Percentiles rank a stretch among this genome's conserved stretches.
These are phyloP conservation scores for Deilephila porcellus DNA, from an alignment of 2,888 invertebrate species.

Conservation along the genomic window DNA sequence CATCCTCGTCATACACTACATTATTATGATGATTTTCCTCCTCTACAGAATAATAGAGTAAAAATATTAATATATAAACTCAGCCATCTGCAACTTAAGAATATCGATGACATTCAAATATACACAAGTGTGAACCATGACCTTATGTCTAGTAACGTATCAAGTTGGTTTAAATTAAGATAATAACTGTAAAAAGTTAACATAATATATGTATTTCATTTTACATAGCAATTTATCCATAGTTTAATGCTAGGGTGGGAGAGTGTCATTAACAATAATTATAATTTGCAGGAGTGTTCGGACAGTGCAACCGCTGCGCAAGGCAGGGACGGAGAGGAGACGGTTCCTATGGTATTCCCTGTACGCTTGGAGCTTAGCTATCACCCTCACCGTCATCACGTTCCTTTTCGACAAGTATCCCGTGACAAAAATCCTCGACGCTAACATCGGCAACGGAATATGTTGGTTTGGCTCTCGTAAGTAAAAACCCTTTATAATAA, in stretches of 20 bases:
- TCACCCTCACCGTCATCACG: constrained; percentile 82
- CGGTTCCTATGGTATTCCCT: constrained; percentile 87
- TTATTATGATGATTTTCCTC: background rate
- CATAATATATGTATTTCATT: too few species aligned
- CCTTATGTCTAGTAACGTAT: too few species aligned
- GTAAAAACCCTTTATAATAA: constrained; percentile 48
- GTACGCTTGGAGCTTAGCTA: constrained; percentile 89
- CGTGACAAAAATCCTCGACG: constrained; percentile 72
- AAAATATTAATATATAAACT: too few species aligned
- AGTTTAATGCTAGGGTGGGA: too few species aligned
- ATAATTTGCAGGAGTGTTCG: constrained; percentile 72
- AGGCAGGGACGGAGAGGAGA: constrained; percentile 76
- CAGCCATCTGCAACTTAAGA: too few species aligned
- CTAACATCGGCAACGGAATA: constrained; percentile 84
- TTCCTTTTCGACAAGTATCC: constrained; percentile 82
- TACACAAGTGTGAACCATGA: too few species aligned
- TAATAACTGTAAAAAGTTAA: too few species aligned
- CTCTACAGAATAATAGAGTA: background rate
- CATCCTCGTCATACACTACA: background rate
- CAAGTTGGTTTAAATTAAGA: too few species aligned
- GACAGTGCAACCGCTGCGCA: constrained; percentile 74
- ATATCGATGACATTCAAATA: too few species aligned
- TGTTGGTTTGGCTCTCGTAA: constrained; percentile 89
- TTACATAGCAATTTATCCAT: background rate
- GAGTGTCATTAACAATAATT: background rate